phyloP scores from a whole-genome alignment of 2,797 vertebrate species.

The Pseudochirops corinnae region DNA sequence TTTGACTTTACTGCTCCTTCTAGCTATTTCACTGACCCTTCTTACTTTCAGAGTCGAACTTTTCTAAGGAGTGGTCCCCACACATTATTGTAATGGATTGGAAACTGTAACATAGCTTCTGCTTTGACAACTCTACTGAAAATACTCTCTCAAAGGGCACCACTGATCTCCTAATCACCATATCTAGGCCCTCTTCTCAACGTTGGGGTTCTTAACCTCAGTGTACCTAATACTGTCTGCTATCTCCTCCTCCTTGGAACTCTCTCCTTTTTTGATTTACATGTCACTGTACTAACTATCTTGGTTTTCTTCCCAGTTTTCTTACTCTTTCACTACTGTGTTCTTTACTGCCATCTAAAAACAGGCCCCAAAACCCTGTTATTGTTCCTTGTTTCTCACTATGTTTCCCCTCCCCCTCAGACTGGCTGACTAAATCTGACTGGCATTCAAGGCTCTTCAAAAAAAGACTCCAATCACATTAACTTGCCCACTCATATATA shows the following conservation, averaged over 20 bases:
- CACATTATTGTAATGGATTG: neutral
- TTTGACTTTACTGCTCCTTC: neutral
- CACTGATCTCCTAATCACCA: neutral
- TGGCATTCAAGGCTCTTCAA: neutral
- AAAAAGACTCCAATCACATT: neutral
- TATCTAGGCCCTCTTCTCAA: neutral
- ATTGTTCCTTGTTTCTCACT: neutral
- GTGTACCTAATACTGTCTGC: neutral
- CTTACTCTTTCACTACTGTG: neutral
- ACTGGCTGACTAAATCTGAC: neutral
- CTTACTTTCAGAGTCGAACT: neutral
- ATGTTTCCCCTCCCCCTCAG: neutral
- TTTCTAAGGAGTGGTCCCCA: neutral
- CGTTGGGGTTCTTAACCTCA: neutral
- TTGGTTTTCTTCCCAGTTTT: neutral
- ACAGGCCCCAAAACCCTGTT: neutral
- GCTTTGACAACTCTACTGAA: neutral
- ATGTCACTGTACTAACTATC: neutral
- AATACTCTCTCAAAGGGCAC: neutral
- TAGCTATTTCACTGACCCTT: neutral
- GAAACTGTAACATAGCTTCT: neutral
- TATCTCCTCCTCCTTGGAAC: neutral
- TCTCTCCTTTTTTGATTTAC: neutral
- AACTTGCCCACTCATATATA: neutral
- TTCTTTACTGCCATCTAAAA: neutral